Conservation (phyloP, 1,140 invertebrate genomes). For the Aphidius gifuensis region DNA sequence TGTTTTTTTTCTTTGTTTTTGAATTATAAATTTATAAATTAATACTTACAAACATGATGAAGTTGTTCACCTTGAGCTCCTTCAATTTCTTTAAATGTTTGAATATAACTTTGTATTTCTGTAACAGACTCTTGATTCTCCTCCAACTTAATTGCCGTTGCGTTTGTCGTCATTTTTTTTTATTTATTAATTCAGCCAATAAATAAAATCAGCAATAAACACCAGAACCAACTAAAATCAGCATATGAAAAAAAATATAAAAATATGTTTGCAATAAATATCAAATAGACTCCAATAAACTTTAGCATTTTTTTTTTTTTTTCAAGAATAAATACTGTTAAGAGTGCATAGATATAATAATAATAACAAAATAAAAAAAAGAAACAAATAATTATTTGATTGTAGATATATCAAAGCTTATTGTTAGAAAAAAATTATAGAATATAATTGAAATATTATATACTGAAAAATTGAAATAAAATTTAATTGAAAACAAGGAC, state of each 20-base stretch:
- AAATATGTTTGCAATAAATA: too few species aligned
- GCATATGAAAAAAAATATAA: too few species aligned
- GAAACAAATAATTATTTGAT: too few species aligned
- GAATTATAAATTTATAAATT: constrained; percentile 20
- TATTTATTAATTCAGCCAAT: constrained; percentile 17
- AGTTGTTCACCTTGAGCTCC: constrained; percentile 55
- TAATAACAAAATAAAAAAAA: background rate
- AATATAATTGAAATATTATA: background rate
- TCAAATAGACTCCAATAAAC: too few species aligned
- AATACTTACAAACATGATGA: constrained; percentile 55
- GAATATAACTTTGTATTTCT: constrained; percentile 79
- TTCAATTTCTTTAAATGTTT: constrained; percentile 81
- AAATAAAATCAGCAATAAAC: background rate
- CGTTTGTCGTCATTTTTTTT: constrained; percentile 45
- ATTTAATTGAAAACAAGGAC: constrained; percentile 8
- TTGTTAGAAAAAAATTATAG: background rate
- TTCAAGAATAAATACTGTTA: too few species aligned
- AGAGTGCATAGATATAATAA: too few species aligned
- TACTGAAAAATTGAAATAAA: too few species aligned
- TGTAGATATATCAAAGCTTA: too few species aligned
- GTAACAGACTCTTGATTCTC: constrained; percentile 59
- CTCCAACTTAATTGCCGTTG: constrained; percentile 50
- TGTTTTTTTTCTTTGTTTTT: background rate
- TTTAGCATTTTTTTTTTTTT: too few species aligned
- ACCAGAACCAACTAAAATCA: too few species aligned